Conservation (phyloP, 2,888 invertebrate species). For the Ectemnius cavifrons region DNA sequence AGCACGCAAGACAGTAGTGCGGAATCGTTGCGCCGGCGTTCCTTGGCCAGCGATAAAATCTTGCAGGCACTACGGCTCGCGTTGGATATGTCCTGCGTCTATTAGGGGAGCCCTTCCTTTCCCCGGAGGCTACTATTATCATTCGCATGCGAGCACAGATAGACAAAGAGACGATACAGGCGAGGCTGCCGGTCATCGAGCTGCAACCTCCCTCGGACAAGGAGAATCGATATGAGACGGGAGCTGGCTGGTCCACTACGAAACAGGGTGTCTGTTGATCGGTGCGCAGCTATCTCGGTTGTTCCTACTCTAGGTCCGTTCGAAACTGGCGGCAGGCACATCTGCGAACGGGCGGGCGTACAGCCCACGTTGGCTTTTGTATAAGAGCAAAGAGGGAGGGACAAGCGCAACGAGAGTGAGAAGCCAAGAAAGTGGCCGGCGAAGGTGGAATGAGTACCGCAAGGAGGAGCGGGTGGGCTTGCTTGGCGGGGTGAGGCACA, state of each 20-base stretch:
- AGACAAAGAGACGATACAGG: neutral
- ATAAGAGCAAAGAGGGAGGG: slow-evolving; percentile 55
- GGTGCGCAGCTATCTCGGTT: slow-evolving; percentile 27
- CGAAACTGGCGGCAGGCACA: slow-evolving; percentile 55
- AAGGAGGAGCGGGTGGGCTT: slow-evolving; percentile 56
- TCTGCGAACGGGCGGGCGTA: slow-evolving; percentile 51
- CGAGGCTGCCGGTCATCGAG: neutral
- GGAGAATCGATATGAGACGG: slow-evolving; percentile 3
- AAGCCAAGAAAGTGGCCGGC: slow-evolving; percentile 62
- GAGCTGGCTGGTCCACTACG: neutral
- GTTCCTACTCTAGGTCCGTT: slow-evolving; percentile 48
- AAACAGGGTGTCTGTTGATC: slow-evolving; percentile 27
- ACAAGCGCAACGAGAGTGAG: slow-evolving; percentile 53
- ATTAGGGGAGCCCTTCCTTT: slow-evolving; percentile 1
- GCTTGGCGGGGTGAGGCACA: slow-evolving; percentile 28
- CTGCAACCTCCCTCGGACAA: slow-evolving; percentile 1
- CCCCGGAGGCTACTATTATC: neutral
- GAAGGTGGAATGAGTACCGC: slow-evolving; percentile 40
- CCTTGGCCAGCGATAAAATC: neutral
- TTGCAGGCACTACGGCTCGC: neutral
- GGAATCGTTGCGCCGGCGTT: neutral
- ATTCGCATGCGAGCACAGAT: neutral
- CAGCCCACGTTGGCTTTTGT: slow-evolving; percentile 63
- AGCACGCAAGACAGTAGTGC: neutral
- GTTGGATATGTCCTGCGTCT: neutral